A percentile compares a stretch with the other conserved stretches of the same genome.
These are phyloP conservation scores for Caranx ignobilis DNA, from an alignment of 2,113 vertebrate species.

Conservation along the genomic window DNA sequence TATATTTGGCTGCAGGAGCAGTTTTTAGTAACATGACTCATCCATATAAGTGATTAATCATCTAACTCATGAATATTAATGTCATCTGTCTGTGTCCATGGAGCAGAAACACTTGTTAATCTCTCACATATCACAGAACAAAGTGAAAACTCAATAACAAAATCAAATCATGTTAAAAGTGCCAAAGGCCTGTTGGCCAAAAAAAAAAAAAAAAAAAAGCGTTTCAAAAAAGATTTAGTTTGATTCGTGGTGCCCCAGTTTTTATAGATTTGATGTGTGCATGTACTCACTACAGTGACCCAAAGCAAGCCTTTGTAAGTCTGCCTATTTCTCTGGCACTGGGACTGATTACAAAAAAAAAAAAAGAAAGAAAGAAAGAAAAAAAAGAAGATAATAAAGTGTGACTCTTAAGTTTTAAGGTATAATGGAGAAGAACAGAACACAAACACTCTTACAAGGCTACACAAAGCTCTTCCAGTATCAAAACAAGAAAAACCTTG, in stretches of 20 bases:
- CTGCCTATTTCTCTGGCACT: slow-evolving; percentile 11
- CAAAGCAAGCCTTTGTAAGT: slow-evolving; percentile 25
- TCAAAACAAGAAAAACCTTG: slow-evolving; percentile 2
- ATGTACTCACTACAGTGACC: slow-evolving; percentile 22
- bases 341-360: background rate
- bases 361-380: background rate
- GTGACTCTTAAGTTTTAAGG: slow-evolving; percentile 13
- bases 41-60: slow-evolving; percentile 68
- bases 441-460: slow-evolving; percentile 5
- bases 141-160: slow-evolving; percentile 15
- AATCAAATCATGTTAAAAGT: slow-evolving; percentile 41
- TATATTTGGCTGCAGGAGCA: slow-evolving; percentile 69
- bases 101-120: slow-evolving; percentile 46
- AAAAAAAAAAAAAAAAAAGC: background rate
- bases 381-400: slow-evolving; percentile 9
- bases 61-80: slow-evolving; percentile 66
- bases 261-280: slow-evolving; percentile 16
- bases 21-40: slow-evolving; percentile 64
- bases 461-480: background rate
- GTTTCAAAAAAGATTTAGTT: background rate
- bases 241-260: background rate
- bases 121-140: slow-evolving; percentile 38
- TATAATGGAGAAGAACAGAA: slow-evolving; percentile 15
- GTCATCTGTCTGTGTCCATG: slow-evolving; percentile 28
- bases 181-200: slow-evolving; percentile 18